Evolutionary conservation across 2,113 vertebrate species (phyloP).

Genomic region (Oxyruncus cristatus): DNA sequence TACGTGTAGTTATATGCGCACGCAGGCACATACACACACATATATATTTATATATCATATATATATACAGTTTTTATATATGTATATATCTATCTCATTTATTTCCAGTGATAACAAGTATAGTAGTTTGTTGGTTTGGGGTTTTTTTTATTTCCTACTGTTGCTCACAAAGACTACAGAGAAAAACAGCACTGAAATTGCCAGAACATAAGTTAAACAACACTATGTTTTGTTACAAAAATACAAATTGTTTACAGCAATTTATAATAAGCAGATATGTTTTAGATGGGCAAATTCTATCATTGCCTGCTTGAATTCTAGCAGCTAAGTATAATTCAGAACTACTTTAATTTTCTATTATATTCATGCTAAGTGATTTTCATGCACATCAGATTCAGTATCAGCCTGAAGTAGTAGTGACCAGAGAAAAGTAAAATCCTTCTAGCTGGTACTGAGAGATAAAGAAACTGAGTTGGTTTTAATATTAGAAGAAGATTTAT

Average conservation of each 20-base stretch:
- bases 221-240: slow-evolving; percentile 43
- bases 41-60: background rate
- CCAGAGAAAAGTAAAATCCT: slow-evolving; percentile 44
- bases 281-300: slow-evolving; percentile 45
- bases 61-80: background rate
- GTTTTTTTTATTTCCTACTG: background rate
- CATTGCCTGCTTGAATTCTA: slow-evolving; percentile 45
- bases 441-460: slow-evolving; percentile 26
- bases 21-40: background rate
- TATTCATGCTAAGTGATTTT: slow-evolving; percentile 62
- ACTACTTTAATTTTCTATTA: slow-evolving; percentile 61
- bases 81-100: background rate
- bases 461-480: slow-evolving; percentile 31
- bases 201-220: slow-evolving; percentile 31
- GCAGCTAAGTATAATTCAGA: slow-evolving; percentile 14
- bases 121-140: background rate
- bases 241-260: slow-evolving; percentile 45
- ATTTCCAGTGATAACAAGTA: background rate
- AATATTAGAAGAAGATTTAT: slow-evolving; percentile 18
- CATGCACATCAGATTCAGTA: slow-evolving; percentile 43
- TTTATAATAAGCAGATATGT: slow-evolving; percentile 6
- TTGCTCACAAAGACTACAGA: background rate
- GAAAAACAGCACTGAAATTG: slow-evolving; percentile 46
- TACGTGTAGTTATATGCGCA: background rate
- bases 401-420: background rate